Percentiles rank a stretch among this genome's conserved stretches.
phyloP scores from a whole-genome alignment of 2,113 vertebrate genomes.

The Herpetotheres cachinnans region DNA sequence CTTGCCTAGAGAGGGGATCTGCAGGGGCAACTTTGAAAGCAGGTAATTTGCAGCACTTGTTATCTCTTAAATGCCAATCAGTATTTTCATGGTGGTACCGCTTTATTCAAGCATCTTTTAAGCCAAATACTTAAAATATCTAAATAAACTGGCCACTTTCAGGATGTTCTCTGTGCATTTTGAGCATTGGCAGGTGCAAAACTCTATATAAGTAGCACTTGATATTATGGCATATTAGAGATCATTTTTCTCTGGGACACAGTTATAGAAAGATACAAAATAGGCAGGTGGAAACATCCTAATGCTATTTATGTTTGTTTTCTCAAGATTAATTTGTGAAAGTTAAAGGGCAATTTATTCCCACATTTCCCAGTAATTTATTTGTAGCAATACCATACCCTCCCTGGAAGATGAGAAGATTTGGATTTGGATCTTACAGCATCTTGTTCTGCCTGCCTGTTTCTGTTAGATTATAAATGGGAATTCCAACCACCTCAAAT shows the following conservation, averaged over 20 bases:
- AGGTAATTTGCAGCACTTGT: not conserved
- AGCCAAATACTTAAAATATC: not conserved
- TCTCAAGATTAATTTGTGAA: not conserved
- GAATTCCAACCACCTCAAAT: not conserved
- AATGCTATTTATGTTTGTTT: not conserved
- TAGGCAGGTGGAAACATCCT: not conserved
- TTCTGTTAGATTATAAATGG: conserved; percentile 2
- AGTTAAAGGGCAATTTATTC: not conserved
- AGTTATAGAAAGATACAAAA: not conserved
- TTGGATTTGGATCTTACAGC: not conserved
- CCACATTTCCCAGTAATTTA: not conserved
- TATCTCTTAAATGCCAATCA: not conserved
- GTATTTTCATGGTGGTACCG: not conserved
- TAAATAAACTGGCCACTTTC: not conserved
- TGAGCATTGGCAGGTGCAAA: not conserved
- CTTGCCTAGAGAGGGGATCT: not conserved
- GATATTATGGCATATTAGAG: not conserved
- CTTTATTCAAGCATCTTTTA: not conserved
- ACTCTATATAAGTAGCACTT: not conserved
- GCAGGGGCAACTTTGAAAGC: not conserved
- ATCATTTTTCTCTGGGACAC: not conserved
- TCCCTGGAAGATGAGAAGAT: not conserved
- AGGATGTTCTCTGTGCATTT: not conserved
- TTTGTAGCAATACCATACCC: not conserved
- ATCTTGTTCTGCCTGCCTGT: not conserved